These are phyloP conservation scores for Actenoides hombroni DNA, from an alignment of 2,113 vertebrate species.

Conservation along the genomic window DNA sequence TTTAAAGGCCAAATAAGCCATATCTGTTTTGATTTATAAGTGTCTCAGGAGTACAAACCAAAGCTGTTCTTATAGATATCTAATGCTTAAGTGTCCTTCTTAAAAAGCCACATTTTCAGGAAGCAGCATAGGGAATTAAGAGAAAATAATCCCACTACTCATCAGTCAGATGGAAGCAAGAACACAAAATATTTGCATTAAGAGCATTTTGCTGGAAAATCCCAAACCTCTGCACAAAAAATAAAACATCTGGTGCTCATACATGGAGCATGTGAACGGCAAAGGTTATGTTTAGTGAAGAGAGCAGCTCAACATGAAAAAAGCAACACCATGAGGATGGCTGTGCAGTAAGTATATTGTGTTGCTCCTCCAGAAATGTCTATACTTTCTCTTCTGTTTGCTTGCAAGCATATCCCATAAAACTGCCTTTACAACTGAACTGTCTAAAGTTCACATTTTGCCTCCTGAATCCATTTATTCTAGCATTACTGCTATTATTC, in stretches of 20 bases:
- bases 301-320: no score
- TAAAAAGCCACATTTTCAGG: background rate
- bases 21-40: background rate
- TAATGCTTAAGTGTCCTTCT: background rate
- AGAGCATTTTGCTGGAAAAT: background rate
- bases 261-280: no score
- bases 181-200: background rate
- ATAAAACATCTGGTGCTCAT: no score
- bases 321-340: background rate
- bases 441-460: background rate
- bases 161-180: background rate
- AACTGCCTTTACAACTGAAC: background rate
- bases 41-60: background rate
- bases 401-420: background rate
- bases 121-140: background rate
- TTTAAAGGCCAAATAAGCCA: background rate
- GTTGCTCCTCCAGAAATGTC: background rate
- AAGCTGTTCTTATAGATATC: background rate
- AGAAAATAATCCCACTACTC: background rate
- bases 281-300: no score
- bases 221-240: background rate
- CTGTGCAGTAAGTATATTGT: background rate
- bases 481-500: background rate
- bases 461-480: background rate
- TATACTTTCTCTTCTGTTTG: background rate